Evolutionary conservation across 2,888 invertebrate genomes (phyloP).

Genomic region (Drosophila mimica): DNA sequence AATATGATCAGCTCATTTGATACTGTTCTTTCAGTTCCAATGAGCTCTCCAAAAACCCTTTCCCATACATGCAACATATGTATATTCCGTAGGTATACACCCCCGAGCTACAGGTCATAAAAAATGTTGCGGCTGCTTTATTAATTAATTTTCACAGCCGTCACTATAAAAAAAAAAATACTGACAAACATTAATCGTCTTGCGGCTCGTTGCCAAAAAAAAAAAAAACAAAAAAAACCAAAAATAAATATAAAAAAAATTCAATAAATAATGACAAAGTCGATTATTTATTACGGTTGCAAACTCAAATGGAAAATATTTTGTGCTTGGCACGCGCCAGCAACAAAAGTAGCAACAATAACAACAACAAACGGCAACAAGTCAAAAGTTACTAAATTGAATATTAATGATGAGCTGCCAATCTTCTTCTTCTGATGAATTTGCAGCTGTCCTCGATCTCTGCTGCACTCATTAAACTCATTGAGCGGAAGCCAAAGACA

Average conservation of each 20-base stretch:
- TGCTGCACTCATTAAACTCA: not conserved
- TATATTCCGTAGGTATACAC: not conserved
- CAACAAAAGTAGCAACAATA: not conserved
- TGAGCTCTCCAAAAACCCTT: constrained; percentile 3
- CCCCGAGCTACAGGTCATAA: constrained; percentile 49
- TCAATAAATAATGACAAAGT: constrained; percentile 35
- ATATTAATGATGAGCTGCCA: not conserved
- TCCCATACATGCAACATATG: not conserved
- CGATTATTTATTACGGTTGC: constrained; percentile 34
- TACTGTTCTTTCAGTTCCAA: not conserved
- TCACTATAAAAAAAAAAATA: constrained; percentile 25
- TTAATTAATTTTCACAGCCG: constrained; percentile 51
- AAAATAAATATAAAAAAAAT: constrained; percentile 4
- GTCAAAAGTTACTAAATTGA: not conserved
- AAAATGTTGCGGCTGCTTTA: constrained; percentile 24
- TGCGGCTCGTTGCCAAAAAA: constrained; percentile 35
- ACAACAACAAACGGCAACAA: constrained; percentile 1
- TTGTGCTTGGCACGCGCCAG: constrained; percentile 43
- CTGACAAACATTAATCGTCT: constrained; percentile 41
- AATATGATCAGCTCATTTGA: not conserved
- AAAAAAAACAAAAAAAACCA: not conserved
- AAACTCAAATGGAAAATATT: constrained; percentile 29
- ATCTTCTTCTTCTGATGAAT: not conserved
- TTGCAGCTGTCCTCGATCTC: not conserved
- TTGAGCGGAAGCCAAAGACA: not conserved